Evolutionary conservation across 2,888 invertebrate genomes (phyloP), one percentile per base, ranked within the genome.

Genomic region (Thymelicus sylvestris): DNA sequence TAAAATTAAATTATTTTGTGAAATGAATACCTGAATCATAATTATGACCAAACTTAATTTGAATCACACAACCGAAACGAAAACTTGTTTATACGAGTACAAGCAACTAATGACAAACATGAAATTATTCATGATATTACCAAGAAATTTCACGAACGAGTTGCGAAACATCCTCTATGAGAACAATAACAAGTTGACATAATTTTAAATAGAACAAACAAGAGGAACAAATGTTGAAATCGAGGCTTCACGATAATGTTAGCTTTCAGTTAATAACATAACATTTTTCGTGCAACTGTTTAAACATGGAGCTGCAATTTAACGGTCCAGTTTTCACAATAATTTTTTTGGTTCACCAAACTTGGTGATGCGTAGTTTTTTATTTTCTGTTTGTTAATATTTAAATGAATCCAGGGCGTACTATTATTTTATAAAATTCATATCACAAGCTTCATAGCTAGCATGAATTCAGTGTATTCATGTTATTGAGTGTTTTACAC

Each of bases 151-250:
- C 13, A 55, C n/a, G 55, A 55, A 39, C 13, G 50, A 50, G 10
- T 65, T 39, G 31, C 52, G 65, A 52, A 65, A 65, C 15, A 13
- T 55, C 55, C 31, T 65, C n/a, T 12, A 19, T 52, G 8, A 39
- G 13, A n/a, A 55, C 41, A 65, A 55, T 24, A 55, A n/a, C 13
- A 12, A 65, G 65, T 65, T 64, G 64, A 64, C 64, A 64, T 64
- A 64, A 64, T 64, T 64, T 64, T 19, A 65, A 19, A 52, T 41
- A 39, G 65, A 55, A 19, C 55, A 65, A 65, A 65, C 41, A 65
- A n/a, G 38, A 65, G 39, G 52, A 48, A 52, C 65, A 55, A 64
- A 65, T 65, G 52, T 55, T 65, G 65, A 55, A 65, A 64, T 64
- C 12, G 64, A 64, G 48, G 50, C 50, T 64, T 47, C 13, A 55